Conservation (phyloP, 2,888 invertebrate genomes). For the Mythimna pallens region DNA sequence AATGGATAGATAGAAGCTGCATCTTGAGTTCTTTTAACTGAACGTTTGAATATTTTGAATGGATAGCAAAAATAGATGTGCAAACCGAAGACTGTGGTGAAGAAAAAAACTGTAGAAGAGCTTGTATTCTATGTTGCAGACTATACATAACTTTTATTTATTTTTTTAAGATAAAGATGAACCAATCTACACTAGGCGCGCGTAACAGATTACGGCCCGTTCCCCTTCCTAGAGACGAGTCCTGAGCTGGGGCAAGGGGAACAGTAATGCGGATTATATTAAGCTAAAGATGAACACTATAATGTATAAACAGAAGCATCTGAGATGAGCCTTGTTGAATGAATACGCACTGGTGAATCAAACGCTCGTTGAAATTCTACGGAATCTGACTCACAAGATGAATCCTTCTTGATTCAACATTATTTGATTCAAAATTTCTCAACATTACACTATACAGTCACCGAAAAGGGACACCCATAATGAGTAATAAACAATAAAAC, state of each 20-base stretch:
- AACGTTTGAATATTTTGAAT: too few relatives aligned
- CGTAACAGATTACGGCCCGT: too few relatives aligned
- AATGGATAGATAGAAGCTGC: too few relatives aligned
- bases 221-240: too few relatives aligned
- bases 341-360: constrained; percentile 43
- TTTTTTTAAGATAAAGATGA: too few relatives aligned
- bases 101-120: not conserved
- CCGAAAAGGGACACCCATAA: constrained; percentile 21
- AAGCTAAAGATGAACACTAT: not conserved
- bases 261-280: too few relatives aligned
- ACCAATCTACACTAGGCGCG: too few relatives aligned
- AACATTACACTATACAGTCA: constrained; percentile 15
- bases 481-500: constrained; percentile 27
- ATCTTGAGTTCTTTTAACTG: too few relatives aligned
- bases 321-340: constrained; percentile 18
- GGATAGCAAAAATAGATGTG: too few relatives aligned
- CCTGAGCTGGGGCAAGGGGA: too few relatives aligned
- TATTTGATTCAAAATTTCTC: constrained; percentile 12
- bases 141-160: not conserved
- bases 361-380: constrained; percentile 44
- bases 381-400: constrained; percentile 49
- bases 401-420: constrained; percentile 26
- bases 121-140: not conserved
- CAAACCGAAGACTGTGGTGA: too few relatives aligned
- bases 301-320: constrained; percentile 2